A percentile compares a stretch with the other conserved stretches of the same genome.
phyloP scores from a whole-genome alignment of 2,888 invertebrate genomes.

The Papilio protenor region DNA sequence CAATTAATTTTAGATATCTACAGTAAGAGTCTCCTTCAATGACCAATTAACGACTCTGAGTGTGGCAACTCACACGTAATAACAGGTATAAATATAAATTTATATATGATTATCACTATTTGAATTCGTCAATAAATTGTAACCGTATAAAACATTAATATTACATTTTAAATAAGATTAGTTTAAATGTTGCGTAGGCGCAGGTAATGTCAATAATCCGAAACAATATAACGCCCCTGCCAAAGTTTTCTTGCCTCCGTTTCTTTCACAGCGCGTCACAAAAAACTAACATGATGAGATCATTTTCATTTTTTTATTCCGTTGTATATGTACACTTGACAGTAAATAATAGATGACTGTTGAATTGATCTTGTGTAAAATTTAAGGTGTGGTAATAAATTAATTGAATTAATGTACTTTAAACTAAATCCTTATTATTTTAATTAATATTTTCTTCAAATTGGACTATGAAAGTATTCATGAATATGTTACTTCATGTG shows the following conservation, averaged over 20 bases:
- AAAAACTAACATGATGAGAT: constrained; percentile 36
- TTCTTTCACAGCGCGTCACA: constrained; percentile 56
- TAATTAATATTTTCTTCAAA: background rate
- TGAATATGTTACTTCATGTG: no score
- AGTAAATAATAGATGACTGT: constrained; percentile 29
- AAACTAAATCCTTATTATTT: background rate
- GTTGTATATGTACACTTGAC: constrained; percentile 3
- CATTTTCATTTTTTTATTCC: constrained; percentile 32
- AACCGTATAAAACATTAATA: constrained; percentile 25
- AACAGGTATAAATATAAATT: no score
- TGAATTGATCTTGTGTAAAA: background rate
- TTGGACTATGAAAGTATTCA: no score
- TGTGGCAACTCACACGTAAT: no score
- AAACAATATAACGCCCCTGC: constrained; percentile 70
- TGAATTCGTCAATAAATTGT: background rate
- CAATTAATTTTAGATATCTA: no score
- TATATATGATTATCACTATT: no score
- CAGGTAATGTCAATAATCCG: constrained; percentile 68
- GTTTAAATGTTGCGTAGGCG: constrained; percentile 62
- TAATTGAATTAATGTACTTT: background rate
- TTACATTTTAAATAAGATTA: constrained; percentile 53
- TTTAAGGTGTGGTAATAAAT: background rate
- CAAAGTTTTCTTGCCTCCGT: constrained; percentile 57
- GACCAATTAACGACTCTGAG: no score
- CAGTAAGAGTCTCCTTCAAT: no score